Conservation (phyloP, 2,888 invertebrate species). For the Desoria tigrina region DNA sequence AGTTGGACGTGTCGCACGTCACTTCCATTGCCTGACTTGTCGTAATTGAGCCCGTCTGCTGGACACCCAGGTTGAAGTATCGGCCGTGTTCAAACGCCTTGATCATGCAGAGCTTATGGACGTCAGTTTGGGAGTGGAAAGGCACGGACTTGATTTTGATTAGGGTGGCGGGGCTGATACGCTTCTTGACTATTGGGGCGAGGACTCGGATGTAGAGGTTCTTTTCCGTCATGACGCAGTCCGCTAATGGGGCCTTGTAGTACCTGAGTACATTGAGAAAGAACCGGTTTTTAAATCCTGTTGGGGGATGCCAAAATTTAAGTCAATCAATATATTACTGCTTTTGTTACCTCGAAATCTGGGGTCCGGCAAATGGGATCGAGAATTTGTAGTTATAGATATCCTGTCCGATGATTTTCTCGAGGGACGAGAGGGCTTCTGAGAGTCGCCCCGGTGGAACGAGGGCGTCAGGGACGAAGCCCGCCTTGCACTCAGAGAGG, state of each 20-base stretch:
- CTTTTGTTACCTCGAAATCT: too few relatives aligned
- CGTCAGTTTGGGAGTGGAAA: slow-evolving; percentile 3
- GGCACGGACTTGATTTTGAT: slow-evolving; percentile 3
- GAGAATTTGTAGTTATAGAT: neutral
- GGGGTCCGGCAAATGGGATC: neutral
- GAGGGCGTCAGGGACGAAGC: neutral
- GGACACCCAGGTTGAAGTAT: neutral
- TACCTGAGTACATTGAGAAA: too few relatives aligned
- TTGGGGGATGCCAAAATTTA: too few relatives aligned
- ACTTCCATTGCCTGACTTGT: neutral
- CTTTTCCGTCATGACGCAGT: slow-evolving; percentile 3
- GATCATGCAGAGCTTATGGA: neutral
- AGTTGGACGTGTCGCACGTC: neutral
- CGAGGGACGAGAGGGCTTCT: neutral
- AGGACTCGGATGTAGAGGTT: neutral
- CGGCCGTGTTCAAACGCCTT: neutral
- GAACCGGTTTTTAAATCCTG: too few relatives aligned
- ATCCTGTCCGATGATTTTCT: neutral
- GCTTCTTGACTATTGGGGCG: neutral
- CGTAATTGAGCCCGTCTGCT: slow-evolving; percentile 1
- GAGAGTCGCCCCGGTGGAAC: neutral
- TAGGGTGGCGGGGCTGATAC: slow-evolving; percentile 2
- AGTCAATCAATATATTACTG: too few relatives aligned
- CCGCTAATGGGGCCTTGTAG: slow-evolving; percentile 1
- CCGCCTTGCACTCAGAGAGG: neutral